Evolutionary conservation across 2,888 invertebrate species (phyloP).

Genomic region (Cotesia congregata): DNA sequence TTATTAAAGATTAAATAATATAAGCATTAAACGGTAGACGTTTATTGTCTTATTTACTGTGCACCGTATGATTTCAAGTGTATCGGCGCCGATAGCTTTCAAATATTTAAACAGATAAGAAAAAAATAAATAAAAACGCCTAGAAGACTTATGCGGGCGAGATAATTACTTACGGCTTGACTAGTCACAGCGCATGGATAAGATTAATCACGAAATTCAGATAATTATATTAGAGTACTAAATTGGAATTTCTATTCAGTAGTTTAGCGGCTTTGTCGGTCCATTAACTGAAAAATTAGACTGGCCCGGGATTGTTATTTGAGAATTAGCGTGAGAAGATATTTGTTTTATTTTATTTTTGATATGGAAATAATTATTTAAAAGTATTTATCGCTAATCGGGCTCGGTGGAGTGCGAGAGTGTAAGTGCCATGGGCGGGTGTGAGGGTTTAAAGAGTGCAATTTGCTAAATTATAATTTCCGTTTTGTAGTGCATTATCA

Average conservation of each 20-base stretch:
- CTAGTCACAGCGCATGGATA: not conserved
- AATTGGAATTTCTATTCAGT: not conserved
- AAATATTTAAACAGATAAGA: not conserved
- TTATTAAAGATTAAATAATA: too few species aligned
- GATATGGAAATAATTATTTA: not conserved
- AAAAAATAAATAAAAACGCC: not conserved
- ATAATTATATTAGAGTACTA: not conserved
- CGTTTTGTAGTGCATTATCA: conserved; percentile 83
- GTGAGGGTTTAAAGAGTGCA: conserved; percentile 19
- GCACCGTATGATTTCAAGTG: not conserved
- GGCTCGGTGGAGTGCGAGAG: not conserved
- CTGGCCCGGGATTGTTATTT: not conserved
- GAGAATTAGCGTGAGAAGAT: not conserved
- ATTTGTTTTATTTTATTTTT: not conserved
- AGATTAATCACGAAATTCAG: not conserved
- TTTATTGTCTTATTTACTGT: not conserved
- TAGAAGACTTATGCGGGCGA: not conserved
- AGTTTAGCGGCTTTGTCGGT: not conserved
- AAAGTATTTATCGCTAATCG: not conserved
- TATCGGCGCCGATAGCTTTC: not conserved
- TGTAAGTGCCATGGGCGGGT: not conserved
- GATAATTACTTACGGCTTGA: not conserved
- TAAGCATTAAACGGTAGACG: not conserved
- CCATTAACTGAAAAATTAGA: not conserved
- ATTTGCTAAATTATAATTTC: conserved; percentile 60